Evolutionary conservation across 2,797 vertebrate species (phyloP).

Genomic region (Hoplostethus mediterraneus): DNA sequence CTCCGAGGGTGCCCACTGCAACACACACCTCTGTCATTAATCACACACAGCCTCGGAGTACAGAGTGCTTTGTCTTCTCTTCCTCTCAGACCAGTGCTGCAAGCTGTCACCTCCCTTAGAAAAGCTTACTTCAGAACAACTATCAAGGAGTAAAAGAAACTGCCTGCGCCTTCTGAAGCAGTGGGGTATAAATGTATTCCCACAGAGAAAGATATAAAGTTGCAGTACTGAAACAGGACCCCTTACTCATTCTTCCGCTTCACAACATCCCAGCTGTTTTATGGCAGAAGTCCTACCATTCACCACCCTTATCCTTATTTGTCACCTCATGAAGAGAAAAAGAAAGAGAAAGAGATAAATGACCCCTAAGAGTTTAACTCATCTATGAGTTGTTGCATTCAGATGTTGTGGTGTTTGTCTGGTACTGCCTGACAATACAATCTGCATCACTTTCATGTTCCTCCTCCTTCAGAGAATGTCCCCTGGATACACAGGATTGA

Average conservation of each 20-base stretch:
- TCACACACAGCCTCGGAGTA: conserved; percentile 80
- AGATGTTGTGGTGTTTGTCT: conserved; percentile 43
- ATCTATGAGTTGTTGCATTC: conserved; percentile 19
- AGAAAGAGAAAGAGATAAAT: conserved; percentile 29
- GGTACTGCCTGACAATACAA: conserved; percentile 31
- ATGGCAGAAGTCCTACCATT: conserved; percentile 14
- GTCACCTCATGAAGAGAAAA: conserved; percentile 26
- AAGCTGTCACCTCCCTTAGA: conserved; percentile 78
- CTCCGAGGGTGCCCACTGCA: conserved; percentile 86
- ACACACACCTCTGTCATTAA: conserved; percentile 89
- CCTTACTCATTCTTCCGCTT: conserved; percentile 13
- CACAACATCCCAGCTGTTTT: conserved; percentile 14
- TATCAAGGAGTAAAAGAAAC: conserved; percentile 58
- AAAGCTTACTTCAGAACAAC: conserved; percentile 71
- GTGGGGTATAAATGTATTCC: conserved; percentile 14
- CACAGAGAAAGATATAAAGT: conserved; percentile 42
- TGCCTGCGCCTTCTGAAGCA: conserved; percentile 35
- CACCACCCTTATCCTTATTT: conserved; percentile 2
- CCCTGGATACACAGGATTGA: conserved; percentile 75
- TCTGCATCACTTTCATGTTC: conserved; percentile 29
- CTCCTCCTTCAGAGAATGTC: conserved; percentile 66
- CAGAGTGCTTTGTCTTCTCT: conserved; percentile 77
- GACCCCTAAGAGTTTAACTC: conserved; percentile 4
- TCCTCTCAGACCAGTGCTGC: conserved; percentile 70
- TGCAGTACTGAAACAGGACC: conserved; percentile 26